Evolutionary conservation across 1,140 invertebrate genomes (phyloP), one percentile per base, ranked within the genome.

Genomic region (Homalodisca vitripennis): DNA sequence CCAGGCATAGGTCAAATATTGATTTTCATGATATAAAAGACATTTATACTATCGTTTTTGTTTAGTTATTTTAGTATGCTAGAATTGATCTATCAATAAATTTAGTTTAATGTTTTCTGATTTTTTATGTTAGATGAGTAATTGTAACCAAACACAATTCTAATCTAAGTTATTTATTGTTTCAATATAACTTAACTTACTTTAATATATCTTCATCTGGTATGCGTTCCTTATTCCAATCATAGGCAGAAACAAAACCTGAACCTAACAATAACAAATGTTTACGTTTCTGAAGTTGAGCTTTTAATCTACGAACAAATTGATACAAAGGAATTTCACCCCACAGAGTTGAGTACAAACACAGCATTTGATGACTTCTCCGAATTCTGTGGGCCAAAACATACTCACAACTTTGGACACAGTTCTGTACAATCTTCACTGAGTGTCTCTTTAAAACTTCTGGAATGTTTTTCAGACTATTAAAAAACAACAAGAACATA

Each of bases 381-480:
- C 85, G 78, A 0, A 88, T 75, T 17, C 84, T 80, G 73, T 89
- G 86, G 3, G 86, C 87, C 24, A 86, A 71, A 2, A 89, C 83
- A 70, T 83, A 88, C 77, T 88, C 86, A 72, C 85, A 87, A 72
- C 89, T 87, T 72, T 79, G 80, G 3, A 80, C 78, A 80, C 86
- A 89, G 51, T 80, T 75, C 71, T 80, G 80, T 14, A 85, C 73
- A 13, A 83, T 77, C 32, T 77, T 79, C 20, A 77, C 74, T 12
- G 83, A 82, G 69, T 82, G 79, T 67, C 79, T 77, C 74, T 82
- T 76, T 32, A 77, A 51, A 67, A 62, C 22, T 6, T 47, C 12
- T 22, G 71, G 64, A 29, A 67, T 63, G 24, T 63, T 67, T 69
- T 30, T 30, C n/a, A 69, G 24, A 29, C 24, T 27, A 64, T 57